These are phyloP conservation scores for Jaculus jaculus DNA, from an alignment of 2,113 vertebrate genomes.

Conservation along the genomic window DNA sequence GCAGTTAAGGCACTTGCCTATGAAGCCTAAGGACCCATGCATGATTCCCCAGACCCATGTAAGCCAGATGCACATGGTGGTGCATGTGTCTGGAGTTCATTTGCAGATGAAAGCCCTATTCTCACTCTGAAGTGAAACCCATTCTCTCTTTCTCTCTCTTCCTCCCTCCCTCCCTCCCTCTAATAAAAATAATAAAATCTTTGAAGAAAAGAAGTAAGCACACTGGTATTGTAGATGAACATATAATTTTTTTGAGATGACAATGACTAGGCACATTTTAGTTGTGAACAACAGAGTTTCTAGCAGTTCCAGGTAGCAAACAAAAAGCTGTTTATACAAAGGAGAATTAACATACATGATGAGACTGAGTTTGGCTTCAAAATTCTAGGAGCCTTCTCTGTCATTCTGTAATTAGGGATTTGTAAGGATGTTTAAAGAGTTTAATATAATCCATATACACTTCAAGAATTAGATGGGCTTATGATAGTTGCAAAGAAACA, in stretches of 20 bases:
- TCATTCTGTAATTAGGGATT: not conserved
- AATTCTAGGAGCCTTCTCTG: not conserved
- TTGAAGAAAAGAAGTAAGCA: no score
- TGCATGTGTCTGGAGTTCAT: no score
- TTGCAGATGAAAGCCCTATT: no score
- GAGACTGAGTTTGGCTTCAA: not conserved
- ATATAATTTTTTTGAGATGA: not conserved
- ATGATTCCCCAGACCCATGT: no score
- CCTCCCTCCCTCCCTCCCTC: no score
- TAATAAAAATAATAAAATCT: no score
- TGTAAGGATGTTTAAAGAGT: not conserved
- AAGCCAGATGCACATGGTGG: no score
- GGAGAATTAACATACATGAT: not conserved
- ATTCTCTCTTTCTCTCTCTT: no score
- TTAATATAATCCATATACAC: not conserved
- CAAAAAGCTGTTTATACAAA: not conserved
- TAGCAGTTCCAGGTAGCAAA: not conserved
- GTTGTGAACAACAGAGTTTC: not conserved
- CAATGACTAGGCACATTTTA: not conserved
- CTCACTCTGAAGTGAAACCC: no score
- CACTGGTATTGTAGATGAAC: not conserved
- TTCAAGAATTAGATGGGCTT: not conserved
- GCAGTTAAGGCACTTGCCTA: no score
- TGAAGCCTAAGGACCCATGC: no score
- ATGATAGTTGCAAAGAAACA: not conserved